These are phyloP conservation scores for Sarcophaga subvicina DNA, from an alignment of 2,888 invertebrate genomes.

Conservation along the genomic window DNA sequence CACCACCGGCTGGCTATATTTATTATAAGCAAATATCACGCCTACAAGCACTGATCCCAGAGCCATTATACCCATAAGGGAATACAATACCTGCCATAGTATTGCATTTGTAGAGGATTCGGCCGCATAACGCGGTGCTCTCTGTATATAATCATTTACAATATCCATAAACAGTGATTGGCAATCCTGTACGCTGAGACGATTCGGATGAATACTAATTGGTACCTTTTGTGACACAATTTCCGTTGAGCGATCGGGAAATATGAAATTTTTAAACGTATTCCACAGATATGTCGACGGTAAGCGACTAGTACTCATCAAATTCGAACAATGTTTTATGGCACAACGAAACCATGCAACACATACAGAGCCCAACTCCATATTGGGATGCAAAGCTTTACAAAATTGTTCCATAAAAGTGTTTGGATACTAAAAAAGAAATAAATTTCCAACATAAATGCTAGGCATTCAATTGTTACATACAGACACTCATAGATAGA, in stretches of 20 bases:
- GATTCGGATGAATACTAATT: conserved; percentile 70
- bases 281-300: conserved; percentile 70
- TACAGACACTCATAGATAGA: too few species aligned
- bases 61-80: conserved; percentile 63
- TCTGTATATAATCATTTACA: conserved; percentile 71
- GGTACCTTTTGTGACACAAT: conserved; percentile 70
- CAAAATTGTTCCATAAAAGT: conserved; percentile 71
- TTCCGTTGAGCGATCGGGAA: conserved; percentile 68
- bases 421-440: conserved; percentile 49
- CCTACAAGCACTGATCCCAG: conserved; percentile 51
- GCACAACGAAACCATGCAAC: conserved; percentile 72
- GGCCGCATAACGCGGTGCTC: conserved; percentile 70
- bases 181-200: conserved; percentile 69
- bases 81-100: conserved; percentile 71
- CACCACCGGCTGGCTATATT: conserved; percentile 32
- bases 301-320: conserved; percentile 44
- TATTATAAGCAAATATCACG: conserved; percentile 57
- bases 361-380: conserved; percentile 68
- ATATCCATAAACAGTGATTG: conserved; percentile 71
- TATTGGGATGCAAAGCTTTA: conserved; percentile 65
- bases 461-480: too few species aligned
- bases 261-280: conserved; percentile 71
- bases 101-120: conserved; percentile 67
- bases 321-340: conserved; percentile 69
- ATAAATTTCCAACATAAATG: background rate